Base-by-base conservation (phyloP, 2,888 invertebrate genomes). In the Arctia plantaginis region DNA sequence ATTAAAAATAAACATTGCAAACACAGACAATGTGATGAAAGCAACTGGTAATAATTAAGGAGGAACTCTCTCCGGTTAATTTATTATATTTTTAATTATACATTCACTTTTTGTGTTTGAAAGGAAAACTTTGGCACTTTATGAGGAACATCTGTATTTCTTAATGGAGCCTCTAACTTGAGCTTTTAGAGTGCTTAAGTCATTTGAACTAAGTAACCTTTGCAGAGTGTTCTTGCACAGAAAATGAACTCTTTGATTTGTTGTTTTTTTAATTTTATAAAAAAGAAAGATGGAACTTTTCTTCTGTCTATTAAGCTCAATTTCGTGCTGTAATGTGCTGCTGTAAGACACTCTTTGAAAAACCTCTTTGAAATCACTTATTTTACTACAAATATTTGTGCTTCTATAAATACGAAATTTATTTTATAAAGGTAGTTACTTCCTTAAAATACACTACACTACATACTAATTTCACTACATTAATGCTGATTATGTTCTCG, bases 11-110 rank as follows among this genome's bases (percentile, higher is more conserved):
- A 81, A 84, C 80, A 84, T 66, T 75, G 77, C 75, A 69, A 65
- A 65, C 69, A 35, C 47, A 33, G 73, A 71, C 73, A 74, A 75
- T 69, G 75, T 78, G 79, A 82, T 80, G 80, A 82, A 82, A 82
- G 77, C 80, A 75, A 68, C 80, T 76, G 74, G 78, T 80, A 80
- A 80, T 83, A 80, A 85, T 83, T 83, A 73, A 82, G 64, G 73
- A 77, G 72, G 66, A 35, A 72, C 73, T 59, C 67, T 47, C 23
- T 69, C 51, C 55, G 71, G 35, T 13, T 74, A 47, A 73, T 85
- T 83, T 82, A 78, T 80, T 77, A 80, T 74, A 80, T 76, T 78
- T 82, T 84, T 80, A 82, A 84, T 83, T 78, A 67, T 69, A 78
- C 71, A 78, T 78, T 66, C 64, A 66, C 78, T 78, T 77, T 77